Evolutionary conservation across 37 sponge, comb jelly and placozoan species (phyloP), one percentile per base, ranked within the genome.

Genomic region (Eunapius fragilis): DNA sequence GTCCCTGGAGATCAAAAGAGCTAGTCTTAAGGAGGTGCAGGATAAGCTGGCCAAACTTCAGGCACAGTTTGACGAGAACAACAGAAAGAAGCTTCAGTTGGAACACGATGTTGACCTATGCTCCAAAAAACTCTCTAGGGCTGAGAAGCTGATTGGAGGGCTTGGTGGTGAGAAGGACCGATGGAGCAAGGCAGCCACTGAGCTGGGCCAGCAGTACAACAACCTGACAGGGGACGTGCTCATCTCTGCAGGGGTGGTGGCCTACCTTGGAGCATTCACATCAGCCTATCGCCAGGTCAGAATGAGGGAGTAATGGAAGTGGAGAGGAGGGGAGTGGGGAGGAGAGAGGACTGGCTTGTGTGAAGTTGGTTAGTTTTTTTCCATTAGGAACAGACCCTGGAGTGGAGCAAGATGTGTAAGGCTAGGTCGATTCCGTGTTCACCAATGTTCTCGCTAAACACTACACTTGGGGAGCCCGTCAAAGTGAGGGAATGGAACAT

Each of bases 251-350:
- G 99, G 97, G 37, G 96, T 96, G 35, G 94, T 98, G 26, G 97
- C 99, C 2, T 98, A 98, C 82, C 92, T 98, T 0, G 99, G 99
- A 17, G 96, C 99, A 17, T 98, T 98, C 82, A 98, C 99, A 1
- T 90, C 97, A 19, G 91, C 94, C 6, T 98, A 41, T 41, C 41
- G 41, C 41, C 41, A 41, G 41, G 41, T 41, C 41, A 41, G 41
- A 3, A 6, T 6, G 6, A 6, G 41, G 41, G 41, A 41, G 41
- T 9, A n/a, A n/a, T n/a, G n/a, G 3, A 41, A 41, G 3, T 41
- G 6, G 41, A 41, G 3, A 41, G 41, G 6, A 41, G 41, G 41
- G 41, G 41, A 41, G 2, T 45, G 14, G 67, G 27, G 27, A 70
- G 71, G 9, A 10, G 7, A 6, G 25, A 7, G 71, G 3, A 7